Base-by-base conservation (phyloP, 2,888 invertebrate genomes). In the Arctia plantaginis region DNA sequence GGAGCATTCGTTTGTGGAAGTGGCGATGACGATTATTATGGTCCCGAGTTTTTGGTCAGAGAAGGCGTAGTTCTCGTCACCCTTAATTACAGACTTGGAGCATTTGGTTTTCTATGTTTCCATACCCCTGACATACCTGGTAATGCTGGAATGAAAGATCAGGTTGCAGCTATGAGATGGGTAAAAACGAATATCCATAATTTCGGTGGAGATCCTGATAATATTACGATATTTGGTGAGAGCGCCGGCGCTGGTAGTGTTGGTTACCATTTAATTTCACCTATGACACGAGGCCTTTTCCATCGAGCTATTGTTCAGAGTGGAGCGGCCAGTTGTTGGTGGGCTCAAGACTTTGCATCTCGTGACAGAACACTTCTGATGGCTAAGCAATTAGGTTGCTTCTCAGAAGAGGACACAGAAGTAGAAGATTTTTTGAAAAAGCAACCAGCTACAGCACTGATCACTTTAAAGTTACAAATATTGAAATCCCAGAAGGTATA, bases 101-200 rank as follows among this genome's bases (percentile, higher is more conserved):
- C 82, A 0, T 73, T 91, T 18, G 91, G 91, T 6, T 90, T 89
- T 76, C 81, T 91, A 0, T 87, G 89, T 59, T 75, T 90, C 2
- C 88, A 87, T 39, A 84, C 77, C 0, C 73, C 85, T 74, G 88
- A 89, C 35, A 89, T 88, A 15, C 88, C 90, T 33, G 90, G 90
- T 23, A 91, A 91, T 72, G 88, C 89, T 27, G 90, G 87, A 0
- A 75, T 91, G 67, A 90, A 90, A 74, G 90, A 91, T 74, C 90
- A 90, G 78, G 84, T 88, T 1, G 81, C 84, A 41, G 90, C 89
- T 8, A 76, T 90, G 6, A 85, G 79, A 74, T 91, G 90, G 90
- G 85, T 90, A 0, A 78, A 85, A 62, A 83, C 81, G 35, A 89
- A 89, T 41, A 88, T 89, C 27, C 72, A 78, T 1, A 70, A 83